Evolutionary conservation across 2,888 invertebrate species (phyloP).

Genomic region (Cheilosia pagana): DNA sequence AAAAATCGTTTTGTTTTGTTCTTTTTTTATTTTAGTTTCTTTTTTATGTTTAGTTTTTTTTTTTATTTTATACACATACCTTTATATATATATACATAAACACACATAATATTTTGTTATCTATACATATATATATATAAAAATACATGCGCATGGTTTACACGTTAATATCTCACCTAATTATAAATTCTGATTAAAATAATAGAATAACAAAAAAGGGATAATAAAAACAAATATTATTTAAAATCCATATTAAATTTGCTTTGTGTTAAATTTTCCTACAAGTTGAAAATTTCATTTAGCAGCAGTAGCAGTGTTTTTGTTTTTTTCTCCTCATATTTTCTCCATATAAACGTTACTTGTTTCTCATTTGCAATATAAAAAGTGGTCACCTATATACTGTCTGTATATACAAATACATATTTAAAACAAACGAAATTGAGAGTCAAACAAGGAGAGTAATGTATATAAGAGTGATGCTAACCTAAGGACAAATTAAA

Average conservation of each 20-base stretch:
- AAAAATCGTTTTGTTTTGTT: neutral
- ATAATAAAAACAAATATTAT: neutral
- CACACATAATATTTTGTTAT: neutral
- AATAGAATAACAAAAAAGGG: conserved; percentile 12
- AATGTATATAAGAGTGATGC: neutral
- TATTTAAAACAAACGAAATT: neutral
- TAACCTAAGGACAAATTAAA: conserved; percentile 2
- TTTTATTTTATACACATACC: conserved; percentile 17
- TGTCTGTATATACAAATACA: conserved; percentile 32
- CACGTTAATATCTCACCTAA: conserved; percentile 48
- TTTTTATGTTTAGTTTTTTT: neutral
- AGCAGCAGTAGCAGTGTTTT: conserved; percentile 57
- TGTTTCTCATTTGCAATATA: conserved; percentile 46
- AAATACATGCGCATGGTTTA: conserved; percentile 10
- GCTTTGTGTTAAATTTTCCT: conserved; percentile 27
- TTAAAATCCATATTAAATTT: neutral
- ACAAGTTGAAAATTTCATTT: conserved; percentile 41
- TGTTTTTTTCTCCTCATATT: neutral
- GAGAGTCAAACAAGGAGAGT: neutral
- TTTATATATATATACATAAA: conserved; percentile 9
- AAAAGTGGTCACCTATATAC: conserved; percentile 52
- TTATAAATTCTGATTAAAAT: conserved; percentile 48
- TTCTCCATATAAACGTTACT: conserved; percentile 12
- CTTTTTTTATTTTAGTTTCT: conserved; percentile 9
- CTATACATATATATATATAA: conserved; percentile 20